Evolutionary conservation across 2,797 vertebrate species (phyloP).

Genomic region (Hephaestus fuliginosus): DNA sequence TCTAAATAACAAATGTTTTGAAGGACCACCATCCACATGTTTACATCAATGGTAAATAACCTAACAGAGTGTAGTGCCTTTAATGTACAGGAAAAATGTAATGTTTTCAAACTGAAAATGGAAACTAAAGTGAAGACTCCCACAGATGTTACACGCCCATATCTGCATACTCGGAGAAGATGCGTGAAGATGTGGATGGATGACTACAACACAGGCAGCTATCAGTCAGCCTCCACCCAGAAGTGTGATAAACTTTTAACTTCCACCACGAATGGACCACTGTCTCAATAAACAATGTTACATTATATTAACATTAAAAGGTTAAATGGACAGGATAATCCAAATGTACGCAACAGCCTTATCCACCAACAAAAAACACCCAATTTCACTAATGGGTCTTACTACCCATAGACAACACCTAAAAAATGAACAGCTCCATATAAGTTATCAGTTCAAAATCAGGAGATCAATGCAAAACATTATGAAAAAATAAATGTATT

Average conservation of each 20-base stretch:
- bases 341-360: background rate
- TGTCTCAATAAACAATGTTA: background rate
- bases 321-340: background rate
- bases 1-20: background rate
- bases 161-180: background rate
- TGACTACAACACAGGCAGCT: too few relatives aligned
- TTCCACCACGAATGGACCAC: too few relatives aligned
- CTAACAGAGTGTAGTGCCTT: background rate
- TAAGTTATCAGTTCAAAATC: background rate
- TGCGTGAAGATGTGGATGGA: background rate
- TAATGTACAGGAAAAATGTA: background rate
- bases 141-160: background rate
- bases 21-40: background rate
- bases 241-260: too few relatives aligned
- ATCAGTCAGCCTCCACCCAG: too few relatives aligned
- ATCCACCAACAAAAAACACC: background rate
- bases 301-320: background rate
- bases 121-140: background rate
- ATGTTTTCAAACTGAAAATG: background rate
- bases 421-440: background rate
- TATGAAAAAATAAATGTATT: background rate
- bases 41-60: background rate
- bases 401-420: background rate
- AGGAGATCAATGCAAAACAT: background rate
- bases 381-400: background rate